Percentiles rank a stretch among this genome's conserved stretches.
Evolutionary conservation across 2,113 vertebrate genomes (phyloP).

Genomic region (Peromyscus californicus): DNA sequence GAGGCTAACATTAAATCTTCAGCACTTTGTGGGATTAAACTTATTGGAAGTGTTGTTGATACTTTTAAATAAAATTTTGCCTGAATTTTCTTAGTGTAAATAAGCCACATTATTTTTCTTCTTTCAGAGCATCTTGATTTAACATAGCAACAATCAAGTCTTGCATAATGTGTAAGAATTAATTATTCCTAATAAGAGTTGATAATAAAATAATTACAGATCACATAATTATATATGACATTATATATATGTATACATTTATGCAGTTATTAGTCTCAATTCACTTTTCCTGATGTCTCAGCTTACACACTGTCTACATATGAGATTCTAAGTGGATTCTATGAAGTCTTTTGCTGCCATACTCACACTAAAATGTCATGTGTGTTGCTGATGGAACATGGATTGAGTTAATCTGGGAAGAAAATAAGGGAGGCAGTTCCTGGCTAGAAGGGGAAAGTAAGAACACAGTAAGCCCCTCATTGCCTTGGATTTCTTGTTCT

Average conservation of each 20-base stretch:
- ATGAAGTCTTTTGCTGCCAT: neutral
- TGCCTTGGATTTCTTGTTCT: neutral
- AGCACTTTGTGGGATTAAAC: neutral
- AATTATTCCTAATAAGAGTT: neutral
- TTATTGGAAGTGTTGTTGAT: neutral
- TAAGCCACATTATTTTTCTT: neutral
- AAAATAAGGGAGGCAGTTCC: neutral
- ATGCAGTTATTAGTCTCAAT: neutral
- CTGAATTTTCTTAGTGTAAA: neutral
- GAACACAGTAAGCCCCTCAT: neutral
- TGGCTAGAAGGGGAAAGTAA: neutral
- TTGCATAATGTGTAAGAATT: neutral
- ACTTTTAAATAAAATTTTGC: neutral
- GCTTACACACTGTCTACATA: neutral
- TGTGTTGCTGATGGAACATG: neutral
- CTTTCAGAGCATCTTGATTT: neutral
- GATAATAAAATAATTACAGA: slow-evolving; percentile 12
- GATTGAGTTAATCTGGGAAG: neutral
- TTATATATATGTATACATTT: neutral
- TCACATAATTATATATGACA: neutral
- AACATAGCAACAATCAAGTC: neutral
- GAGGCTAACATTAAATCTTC: neutral
- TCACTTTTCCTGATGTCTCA: neutral
- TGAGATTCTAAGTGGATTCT: neutral
- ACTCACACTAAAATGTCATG: neutral